These are phyloP conservation scores for Atherinomorus stipes DNA, from an alignment of 2,113 vertebrate genomes.

Conservation along the genomic window DNA sequence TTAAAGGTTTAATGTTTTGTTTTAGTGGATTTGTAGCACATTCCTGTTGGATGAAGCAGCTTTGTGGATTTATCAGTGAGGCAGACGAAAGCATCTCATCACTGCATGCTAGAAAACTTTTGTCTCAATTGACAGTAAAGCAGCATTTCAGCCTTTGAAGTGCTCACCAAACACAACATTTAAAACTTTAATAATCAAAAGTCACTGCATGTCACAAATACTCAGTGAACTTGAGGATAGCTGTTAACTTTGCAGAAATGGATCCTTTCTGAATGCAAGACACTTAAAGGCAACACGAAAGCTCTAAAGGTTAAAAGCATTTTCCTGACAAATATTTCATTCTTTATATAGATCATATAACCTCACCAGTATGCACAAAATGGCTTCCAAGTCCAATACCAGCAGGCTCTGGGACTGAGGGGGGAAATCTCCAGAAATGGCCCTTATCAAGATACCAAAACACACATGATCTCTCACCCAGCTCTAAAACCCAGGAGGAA, in stretches of 20 bases:
- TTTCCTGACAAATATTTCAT: neutral
- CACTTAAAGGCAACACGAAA: neutral
- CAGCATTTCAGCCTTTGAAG: neutral
- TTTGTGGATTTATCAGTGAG: constrained; percentile 1
- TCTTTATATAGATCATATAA: neutral
- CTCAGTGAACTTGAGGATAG: neutral
- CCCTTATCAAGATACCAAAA: constrained; percentile 41
- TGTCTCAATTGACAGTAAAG: neutral
- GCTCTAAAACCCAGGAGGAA: neutral
- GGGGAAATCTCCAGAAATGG: constrained; percentile 45
- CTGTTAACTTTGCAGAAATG: neutral
- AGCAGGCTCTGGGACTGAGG: neutral
- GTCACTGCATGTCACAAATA: neutral
- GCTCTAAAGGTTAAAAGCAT: neutral
- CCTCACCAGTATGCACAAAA: constrained; percentile 27
- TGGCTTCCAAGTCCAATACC: constrained; percentile 42
- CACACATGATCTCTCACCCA: constrained; percentile 8
- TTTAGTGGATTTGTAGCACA: constrained; percentile 5
- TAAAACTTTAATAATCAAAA: neutral
- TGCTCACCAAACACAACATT: constrained; percentile 6
- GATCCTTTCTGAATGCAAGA: neutral
- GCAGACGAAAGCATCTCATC: constrained; percentile 1
- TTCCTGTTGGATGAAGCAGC: constrained; percentile 42
- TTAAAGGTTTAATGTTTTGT: neutral
- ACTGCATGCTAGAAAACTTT: neutral